phyloP scores from a whole-genome alignment of 2,113 vertebrate species.

The Pollimyrus isidori region DNA sequence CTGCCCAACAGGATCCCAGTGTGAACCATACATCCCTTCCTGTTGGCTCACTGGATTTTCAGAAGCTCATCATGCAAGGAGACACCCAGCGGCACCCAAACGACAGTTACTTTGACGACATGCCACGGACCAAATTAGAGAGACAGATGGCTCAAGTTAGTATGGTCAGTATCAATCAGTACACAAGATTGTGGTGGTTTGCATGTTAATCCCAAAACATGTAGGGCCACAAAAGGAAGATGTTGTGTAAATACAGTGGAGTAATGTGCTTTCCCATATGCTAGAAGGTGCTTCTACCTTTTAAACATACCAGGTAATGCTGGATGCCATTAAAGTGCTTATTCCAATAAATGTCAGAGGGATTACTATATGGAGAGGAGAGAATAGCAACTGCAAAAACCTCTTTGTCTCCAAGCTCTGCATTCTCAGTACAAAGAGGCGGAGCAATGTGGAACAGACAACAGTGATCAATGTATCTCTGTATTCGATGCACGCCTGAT shows the following conservation, averaged over 20 bases:
- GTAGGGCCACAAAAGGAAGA: background rate
- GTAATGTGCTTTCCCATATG: background rate
- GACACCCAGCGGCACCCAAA: conserved; percentile 95
- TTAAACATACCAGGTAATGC: background rate
- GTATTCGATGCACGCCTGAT: background rate
- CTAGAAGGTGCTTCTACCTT: background rate
- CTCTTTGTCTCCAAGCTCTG: background rate
- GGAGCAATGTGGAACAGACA: background rate
- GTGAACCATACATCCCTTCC: conserved; percentile 93
- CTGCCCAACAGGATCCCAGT: conserved; percentile 74
- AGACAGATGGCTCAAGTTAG: conserved; percentile 99
- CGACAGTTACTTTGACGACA: conserved; percentile 97
- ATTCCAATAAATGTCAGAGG: background rate
- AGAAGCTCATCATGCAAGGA: conserved; percentile 99
- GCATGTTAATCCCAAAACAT: background rate
- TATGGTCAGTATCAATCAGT: conserved; percentile 56
- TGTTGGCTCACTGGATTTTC: conserved; percentile 94
- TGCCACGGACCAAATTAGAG: conserved; percentile 96
- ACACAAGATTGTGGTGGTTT: background rate
- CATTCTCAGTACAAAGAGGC: background rate
- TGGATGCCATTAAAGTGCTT: background rate
- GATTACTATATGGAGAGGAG: background rate
- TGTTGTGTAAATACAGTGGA: background rate
- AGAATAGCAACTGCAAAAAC: background rate
- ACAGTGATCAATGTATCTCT: background rate